A percentile compares a stretch with the other conserved stretches of the same genome.
Conservation (phyloP, 2,797 vertebrate species). For the Leuciscus waleckii region DNA sequence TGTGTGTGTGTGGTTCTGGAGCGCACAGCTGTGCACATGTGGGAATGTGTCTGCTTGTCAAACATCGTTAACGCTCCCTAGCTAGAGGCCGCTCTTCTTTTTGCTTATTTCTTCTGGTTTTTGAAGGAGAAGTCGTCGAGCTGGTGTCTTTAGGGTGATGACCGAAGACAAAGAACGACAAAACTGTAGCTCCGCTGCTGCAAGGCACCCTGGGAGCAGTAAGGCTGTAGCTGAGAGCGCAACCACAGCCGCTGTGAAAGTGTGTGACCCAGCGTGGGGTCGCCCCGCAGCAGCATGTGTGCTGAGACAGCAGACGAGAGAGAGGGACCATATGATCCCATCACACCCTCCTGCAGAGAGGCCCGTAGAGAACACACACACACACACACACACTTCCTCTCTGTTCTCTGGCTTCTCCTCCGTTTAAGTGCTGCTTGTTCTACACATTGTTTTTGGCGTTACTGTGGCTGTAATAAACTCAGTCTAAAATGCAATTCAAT, state of each 20-base stretch:
- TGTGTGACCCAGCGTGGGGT: conserved; percentile 42
- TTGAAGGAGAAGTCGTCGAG: conserved; percentile 75
- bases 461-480: neutral
- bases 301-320: conserved; percentile 42
- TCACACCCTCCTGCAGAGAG: conserved; percentile 43
- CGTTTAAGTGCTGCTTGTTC: neutral
- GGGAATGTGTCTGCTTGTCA: conserved; percentile 39
- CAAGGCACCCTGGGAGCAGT: neutral
- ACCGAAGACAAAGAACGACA: conserved; percentile 17
- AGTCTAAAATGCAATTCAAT: too few species aligned
- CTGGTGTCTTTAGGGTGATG: conserved; percentile 34
- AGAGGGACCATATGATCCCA: conserved; percentile 50
- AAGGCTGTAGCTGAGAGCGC: conserved; percentile 20
- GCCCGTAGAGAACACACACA: conserved; percentile 35
- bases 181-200: neutral
- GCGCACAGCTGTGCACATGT: conserved; percentile 43
- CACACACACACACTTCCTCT: neutral
- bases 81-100: conserved; percentile 62
- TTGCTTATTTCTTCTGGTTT: conserved; percentile 73
- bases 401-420: neutral
- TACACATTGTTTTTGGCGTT: neutral
- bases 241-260: neutral
- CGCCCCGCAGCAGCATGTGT: conserved; percentile 39
- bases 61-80: conserved; percentile 54
- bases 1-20: conserved; percentile 26